Percentiles rank a stretch among this genome's conserved stretches.
phyloP scores from a whole-genome alignment of 1,140 invertebrate species.

The Trichomalopsis sarcophagae region DNA sequence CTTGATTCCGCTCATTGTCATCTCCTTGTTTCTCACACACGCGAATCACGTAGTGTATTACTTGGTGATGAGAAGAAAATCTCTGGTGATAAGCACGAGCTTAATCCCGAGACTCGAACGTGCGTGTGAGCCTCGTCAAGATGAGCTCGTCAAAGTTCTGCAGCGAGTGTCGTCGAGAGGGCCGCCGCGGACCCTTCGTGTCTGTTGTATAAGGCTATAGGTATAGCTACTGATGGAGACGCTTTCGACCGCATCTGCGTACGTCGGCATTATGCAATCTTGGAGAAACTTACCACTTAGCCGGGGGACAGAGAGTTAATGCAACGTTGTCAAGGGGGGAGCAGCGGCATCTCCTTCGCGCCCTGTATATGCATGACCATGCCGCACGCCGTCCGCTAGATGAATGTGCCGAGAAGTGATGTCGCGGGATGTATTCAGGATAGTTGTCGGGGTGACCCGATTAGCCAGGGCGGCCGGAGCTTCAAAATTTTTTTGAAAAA shows the following conservation, averaged over 20 bases:
- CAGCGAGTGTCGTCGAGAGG: neutral
- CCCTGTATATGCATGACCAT: conserved; percentile 25
- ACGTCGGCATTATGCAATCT: conserved; percentile 71
- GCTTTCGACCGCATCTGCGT: conserved; percentile 58
- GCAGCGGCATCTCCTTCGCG: conserved; percentile 44
- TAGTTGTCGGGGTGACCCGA: conserved; percentile 8
- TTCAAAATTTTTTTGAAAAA: too few relatives aligned
- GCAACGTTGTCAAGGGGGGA: conserved; percentile 63
- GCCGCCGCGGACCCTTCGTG: neutral
- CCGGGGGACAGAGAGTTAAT: conserved; percentile 69
- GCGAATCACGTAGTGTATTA: neutral
- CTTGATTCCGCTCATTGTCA: neutral
- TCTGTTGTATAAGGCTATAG: neutral
- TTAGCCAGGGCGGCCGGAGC: neutral
- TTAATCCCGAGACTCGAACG: too few relatives aligned
- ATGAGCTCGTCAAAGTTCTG: neutral
- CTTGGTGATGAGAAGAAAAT: neutral
- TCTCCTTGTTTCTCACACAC: neutral
- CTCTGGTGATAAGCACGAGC: too few relatives aligned
- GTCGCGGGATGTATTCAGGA: neutral
- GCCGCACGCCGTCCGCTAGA: neutral
- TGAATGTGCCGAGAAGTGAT: conserved; percentile 1
- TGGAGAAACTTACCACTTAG: conserved; percentile 73
- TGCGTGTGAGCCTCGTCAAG: neutral
- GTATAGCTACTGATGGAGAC: neutral